phyloP scores from a whole-genome alignment of 2,888 invertebrate genomes.

The Drosophila mimetica region DNA sequence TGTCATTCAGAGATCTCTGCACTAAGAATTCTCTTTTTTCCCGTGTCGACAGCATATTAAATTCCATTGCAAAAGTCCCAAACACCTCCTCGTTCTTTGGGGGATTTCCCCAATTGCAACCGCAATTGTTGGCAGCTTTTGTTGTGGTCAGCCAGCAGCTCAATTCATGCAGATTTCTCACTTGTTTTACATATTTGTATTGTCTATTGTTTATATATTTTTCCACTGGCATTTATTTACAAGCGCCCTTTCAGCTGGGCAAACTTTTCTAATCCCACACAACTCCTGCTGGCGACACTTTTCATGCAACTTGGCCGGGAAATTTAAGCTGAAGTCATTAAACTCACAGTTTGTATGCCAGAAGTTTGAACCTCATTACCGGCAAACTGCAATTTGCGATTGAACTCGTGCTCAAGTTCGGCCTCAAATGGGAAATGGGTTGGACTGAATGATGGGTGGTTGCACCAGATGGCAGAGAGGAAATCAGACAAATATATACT shows the following conservation, averaged over 20 bases:
- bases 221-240: not conserved
- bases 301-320: slow-evolving; percentile 1
- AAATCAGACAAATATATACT: not conserved
- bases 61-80: slow-evolving; percentile 30
- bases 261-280: slow-evolving; percentile 34
- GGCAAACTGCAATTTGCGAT: slow-evolving; percentile 23
- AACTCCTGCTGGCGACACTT: slow-evolving; percentile 23
- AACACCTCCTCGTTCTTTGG: slow-evolving; percentile 15
- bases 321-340: slow-evolving; percentile 10
- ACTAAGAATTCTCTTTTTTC: slow-evolving; percentile 47
- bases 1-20: slow-evolving; percentile 49
- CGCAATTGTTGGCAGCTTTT: slow-evolving; percentile 43
- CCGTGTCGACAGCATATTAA: slow-evolving; percentile 43
- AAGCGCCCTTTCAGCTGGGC: slow-evolving; percentile 6
- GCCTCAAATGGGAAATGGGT: slow-evolving; percentile 21
- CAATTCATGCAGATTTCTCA: slow-evolving; percentile 28
- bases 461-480: not conserved
- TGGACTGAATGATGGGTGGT: not conserved
- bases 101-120: slow-evolving; percentile 41
- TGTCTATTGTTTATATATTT: slow-evolving; percentile 38
- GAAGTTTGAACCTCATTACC: slow-evolving; percentile 33
- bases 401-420: slow-evolving; percentile 7
- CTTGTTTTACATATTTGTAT: slow-evolving; percentile 33
- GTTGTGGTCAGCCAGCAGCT: slow-evolving; percentile 38
- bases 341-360: slow-evolving; percentile 9